These are phyloP conservation scores for Epinephelus fuscoguttatus DNA, from an alignment of 2,113 vertebrate species.

Conservation along the genomic window DNA sequence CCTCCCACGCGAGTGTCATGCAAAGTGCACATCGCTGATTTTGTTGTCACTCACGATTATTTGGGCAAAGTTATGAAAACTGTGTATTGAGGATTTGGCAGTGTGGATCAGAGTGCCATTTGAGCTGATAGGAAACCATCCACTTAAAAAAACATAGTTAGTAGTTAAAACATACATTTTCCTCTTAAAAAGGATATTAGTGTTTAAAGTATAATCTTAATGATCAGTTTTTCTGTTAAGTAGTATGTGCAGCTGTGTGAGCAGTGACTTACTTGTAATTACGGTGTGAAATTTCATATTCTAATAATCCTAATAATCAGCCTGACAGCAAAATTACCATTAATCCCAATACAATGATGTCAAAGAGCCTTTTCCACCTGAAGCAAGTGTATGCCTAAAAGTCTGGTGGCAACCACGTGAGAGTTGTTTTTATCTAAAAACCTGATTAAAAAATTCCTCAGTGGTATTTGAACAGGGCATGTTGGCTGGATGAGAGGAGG, in stretches of 20 bases:
- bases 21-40: conserved; percentile 44
- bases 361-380: neutral
- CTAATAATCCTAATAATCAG: neutral
- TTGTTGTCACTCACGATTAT: conserved; percentile 16
- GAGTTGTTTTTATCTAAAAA: conserved; percentile 27
- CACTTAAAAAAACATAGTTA: neutral
- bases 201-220: neutral
- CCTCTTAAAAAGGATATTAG: neutral
- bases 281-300: neutral
- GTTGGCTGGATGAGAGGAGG: conserved; percentile 51
- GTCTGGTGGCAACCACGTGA: neutral
- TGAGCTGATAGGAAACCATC: neutral
- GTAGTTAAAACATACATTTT: neutral
- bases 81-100: neutral
- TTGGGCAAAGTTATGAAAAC: conserved; percentile 19
- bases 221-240: neutral
- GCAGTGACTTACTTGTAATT: neutral
- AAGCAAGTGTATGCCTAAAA: neutral
- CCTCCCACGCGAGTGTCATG: conserved; percentile 40
- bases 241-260: neutral
- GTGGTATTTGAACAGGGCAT: conserved; percentile 37
- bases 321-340: neutral
- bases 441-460: conserved; percentile 50
- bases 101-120: neutral
- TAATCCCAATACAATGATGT: neutral